These are phyloP conservation scores for Oplegnathus fasciatus DNA, from an alignment of 2,113 vertebrate species.

Conservation along the genomic window DNA sequence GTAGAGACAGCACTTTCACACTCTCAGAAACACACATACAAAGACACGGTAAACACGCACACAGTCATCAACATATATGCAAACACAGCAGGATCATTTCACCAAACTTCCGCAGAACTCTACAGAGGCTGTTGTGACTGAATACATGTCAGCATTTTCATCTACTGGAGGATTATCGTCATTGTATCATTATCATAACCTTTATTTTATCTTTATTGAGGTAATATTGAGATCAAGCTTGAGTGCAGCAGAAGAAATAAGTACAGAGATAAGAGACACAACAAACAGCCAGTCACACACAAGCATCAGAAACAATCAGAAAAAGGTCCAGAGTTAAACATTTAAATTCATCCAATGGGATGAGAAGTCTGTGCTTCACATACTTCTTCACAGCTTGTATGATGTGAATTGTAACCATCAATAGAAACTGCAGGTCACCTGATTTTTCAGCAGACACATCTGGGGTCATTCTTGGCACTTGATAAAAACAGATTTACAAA, in stretches of 20 bases:
- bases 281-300: not conserved
- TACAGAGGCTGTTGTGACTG: too few species aligned
- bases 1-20: slow-evolving; percentile 1
- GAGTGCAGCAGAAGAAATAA: not conserved
- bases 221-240: not conserved
- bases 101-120: not conserved
- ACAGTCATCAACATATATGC: not conserved
- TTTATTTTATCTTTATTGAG: not conserved
- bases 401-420: not conserved
- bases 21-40: not conserved
- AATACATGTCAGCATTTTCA: not conserved
- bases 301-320: not conserved
- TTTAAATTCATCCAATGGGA: not conserved
- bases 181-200: not conserved
- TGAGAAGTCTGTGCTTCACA: not conserved
- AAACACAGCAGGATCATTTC: slow-evolving; percentile 19
- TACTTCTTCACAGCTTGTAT: not conserved
- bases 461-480: not conserved
- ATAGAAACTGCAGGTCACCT: not conserved
- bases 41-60: not conserved
- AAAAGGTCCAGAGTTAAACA: not conserved
- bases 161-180: not conserved
- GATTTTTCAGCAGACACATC: not conserved
- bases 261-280: not conserved
- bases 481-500: too few species aligned